Percentiles rank a stretch among this genome's conserved stretches.
Evolutionary conservation across 1,140 invertebrate species (phyloP).

Genomic region (Philaenus spumarius): DNA sequence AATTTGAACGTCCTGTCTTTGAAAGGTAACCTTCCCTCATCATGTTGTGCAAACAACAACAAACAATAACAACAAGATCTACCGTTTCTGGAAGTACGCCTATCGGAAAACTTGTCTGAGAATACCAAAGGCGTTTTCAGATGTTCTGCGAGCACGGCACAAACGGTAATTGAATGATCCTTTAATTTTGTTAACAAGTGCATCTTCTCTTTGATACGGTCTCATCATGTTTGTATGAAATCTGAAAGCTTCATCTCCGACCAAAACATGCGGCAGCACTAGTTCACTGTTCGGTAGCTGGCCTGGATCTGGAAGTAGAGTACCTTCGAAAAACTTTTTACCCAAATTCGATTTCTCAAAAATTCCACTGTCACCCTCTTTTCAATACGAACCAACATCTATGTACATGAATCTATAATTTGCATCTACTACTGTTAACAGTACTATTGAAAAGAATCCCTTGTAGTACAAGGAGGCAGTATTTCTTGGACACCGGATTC

Average conservation of each 20-base stretch:
- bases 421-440: constrained; percentile 40
- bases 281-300: constrained; percentile 24
- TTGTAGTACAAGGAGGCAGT: constrained; percentile 39
- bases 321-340: constrained; percentile 8
- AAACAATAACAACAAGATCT: constrained; percentile 9
- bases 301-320: constrained; percentile 21
- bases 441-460: constrained; percentile 37
- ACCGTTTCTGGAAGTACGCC: constrained; percentile 11
- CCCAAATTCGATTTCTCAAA: constrained; percentile 20
- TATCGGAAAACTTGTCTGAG: constrained; percentile 23
- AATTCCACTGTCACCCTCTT: constrained; percentile 36
- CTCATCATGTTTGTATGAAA: constrained; percentile 32
- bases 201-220: constrained; percentile 30
- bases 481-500: constrained; percentile 37
- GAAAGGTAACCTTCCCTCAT: constrained; percentile 13
- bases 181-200: constrained; percentile 23
- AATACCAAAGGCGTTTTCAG: constrained; percentile 30
- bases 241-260: constrained; percentile 37
- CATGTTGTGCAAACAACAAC: constrained; percentile 21
- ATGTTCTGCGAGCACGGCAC: constrained; percentile 27
- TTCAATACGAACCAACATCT: constrained; percentile 39
- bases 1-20: not conserved
- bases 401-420: constrained; percentile 40
- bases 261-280: constrained; percentile 31
- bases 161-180: constrained; percentile 30